A percentile compares a stretch with the other conserved stretches of the same genome.
These are phyloP conservation scores for Tetragnatha montana DNA, from an alignment of 2,888 invertebrate species.

Conservation along the genomic window DNA sequence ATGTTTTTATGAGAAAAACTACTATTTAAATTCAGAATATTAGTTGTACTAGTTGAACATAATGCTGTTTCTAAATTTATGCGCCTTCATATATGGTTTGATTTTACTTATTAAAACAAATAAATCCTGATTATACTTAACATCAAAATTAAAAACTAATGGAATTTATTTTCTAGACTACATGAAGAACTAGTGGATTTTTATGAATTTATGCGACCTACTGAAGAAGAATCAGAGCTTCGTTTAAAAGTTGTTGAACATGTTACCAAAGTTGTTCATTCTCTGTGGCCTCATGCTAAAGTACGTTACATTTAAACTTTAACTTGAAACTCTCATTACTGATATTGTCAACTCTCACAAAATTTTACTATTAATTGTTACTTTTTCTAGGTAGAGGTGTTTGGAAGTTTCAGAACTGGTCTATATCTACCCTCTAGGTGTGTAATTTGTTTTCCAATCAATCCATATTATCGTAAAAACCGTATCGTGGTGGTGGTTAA, in stretches of 20 bases:
- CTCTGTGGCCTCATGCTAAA: constrained; percentile 57
- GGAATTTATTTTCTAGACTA: constrained; percentile 80
- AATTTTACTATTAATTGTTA: not conserved
- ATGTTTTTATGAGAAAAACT: no score
- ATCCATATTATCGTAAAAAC: no score
- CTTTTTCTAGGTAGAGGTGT: constrained; percentile 56
- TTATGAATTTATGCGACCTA: constrained; percentile 55
- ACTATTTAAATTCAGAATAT: no score
- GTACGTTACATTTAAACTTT: constrained; percentile 6
- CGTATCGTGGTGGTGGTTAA: no score
- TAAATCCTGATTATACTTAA: no score
- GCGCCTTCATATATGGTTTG: not conserved
- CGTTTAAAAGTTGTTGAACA: constrained; percentile 61
- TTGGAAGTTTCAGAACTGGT: constrained; percentile 67
- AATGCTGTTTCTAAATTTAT: no score
- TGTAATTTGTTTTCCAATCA: not conserved
- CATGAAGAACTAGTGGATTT: constrained; percentile 98
- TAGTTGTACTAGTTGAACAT: no score
- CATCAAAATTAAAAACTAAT: no score
- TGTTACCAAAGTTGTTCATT: constrained; percentile 50
- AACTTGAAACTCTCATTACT: no score
- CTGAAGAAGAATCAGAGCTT: constrained; percentile 52
- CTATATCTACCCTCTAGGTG: constrained; percentile 59
- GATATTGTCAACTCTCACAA: no score
- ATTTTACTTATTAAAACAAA: not conserved